Base-by-base conservation (phyloP, 1,140 invertebrate species). In the Pemphigus obesinymphae region DNA sequence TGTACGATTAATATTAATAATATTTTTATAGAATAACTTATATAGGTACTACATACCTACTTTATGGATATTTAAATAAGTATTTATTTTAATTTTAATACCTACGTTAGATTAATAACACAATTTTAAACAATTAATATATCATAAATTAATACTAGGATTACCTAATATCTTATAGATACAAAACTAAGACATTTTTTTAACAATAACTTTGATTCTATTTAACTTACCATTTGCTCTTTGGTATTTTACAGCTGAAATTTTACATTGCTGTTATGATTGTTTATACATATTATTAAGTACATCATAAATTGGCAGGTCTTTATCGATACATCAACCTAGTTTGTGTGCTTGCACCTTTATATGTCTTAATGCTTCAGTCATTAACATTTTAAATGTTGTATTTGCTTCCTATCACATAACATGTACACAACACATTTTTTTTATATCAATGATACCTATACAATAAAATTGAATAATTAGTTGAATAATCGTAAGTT, bases 301-400 rank as follows among this genome's bases (percentile, higher is more conserved):
- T 11, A 94, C 90, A 87, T 97, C 95, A 89, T 97, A 97, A 87
- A 97, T 98, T 13, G 96, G 95, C 82, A 95, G 88, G 1, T 96
- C 94, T 88, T 93, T 93, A 85, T 96, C 93, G 82, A 98, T 96
- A 87, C 93, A 96, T 23, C 66, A 80, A 45, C 95, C 94, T 63
- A 96, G 89, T 87, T 96, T 96, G 86, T 94, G 94, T 2, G 92
- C 92, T 80, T 96, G 89, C 58, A 91, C 88, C 85, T 97, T 95
- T 83, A 98, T 91, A 84, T 93, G 90, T 31, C 94, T 88, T 55
- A 94, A 95, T 0, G 94, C 95, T 85, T 97, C 95, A 83, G 92
- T 93, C 11, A 97, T 88, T 26, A 96, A 90, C 85, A 93, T 91
- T 75, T 95, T 91, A 87, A 96, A 96, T 17, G 92, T 92, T 55